Evolutionary conservation across 1,140 invertebrate species (phyloP), one percentile per base, ranked within the genome.

Genomic region (Drepana arcuata): DNA sequence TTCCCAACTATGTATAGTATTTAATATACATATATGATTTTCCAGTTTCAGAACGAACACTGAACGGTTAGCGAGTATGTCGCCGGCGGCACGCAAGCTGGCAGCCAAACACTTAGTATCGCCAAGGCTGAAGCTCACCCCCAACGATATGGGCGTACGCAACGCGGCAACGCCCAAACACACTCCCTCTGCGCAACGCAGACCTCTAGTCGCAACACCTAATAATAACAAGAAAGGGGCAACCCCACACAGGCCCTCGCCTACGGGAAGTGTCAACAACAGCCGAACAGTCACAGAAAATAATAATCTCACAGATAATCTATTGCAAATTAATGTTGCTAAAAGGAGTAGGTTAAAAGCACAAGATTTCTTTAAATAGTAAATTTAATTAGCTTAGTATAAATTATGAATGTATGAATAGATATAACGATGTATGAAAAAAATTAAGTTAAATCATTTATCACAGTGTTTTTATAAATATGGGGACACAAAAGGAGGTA

Each of bases 51-150:
- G 85, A 52, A 89, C 89, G 2, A 85, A 89, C 13, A 87, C 92
- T 10, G 94, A 97, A 41, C 86, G 95, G 16, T 67, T 98, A 16
- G 91, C 89, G 12, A 91, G 90, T 24, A 96, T 99, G 94, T 98
- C 96, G 9, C 97, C 97, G 7, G 97, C 97, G 6, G 97, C 96
- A 0, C 89, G 91, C 56, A 87, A 89, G 57, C 82, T 99, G 7
- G 93, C 94, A 5, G 91, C 73, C 25, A 73, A 81, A 41, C 69
- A 78, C 53, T 48, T 83, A 18, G 34, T 83, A 21, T 77, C 86
- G 59, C 54, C 86, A 65, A 28, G 84, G 68, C 34, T 81, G 55
- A 45, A 69, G 55, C 45, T 84, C 38, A 71, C 78, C 45, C 46
- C 77, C 37, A 41, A 81, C 42, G 60, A 78, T 12, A 65, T 68